phyloP scores from a whole-genome alignment of 2,888 invertebrate genomes.

The Tineola bisselliella region DNA sequence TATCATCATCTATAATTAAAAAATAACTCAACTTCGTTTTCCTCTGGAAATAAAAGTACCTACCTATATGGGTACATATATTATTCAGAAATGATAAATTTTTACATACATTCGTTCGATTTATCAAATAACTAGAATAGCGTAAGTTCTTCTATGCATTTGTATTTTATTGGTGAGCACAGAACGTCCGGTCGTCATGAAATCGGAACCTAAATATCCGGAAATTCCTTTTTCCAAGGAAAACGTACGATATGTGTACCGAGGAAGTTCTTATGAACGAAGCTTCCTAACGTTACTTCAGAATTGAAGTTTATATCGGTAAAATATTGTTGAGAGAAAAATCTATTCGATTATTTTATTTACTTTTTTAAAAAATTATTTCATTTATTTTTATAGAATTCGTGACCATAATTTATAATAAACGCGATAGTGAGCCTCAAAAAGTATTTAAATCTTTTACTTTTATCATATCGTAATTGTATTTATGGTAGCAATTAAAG shows the following conservation, averaged over 20 bases:
- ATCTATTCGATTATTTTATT: not conserved
- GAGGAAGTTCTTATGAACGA: slow-evolving; percentile 8
- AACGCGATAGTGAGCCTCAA: too few relatives aligned
- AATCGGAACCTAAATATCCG: slow-evolving; percentile 13
- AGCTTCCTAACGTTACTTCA: slow-evolving; percentile 1
- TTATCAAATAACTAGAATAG: slow-evolving; percentile 7
- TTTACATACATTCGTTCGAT: not conserved
- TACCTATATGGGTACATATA: too few relatives aligned
- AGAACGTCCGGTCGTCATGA: slow-evolving; percentile 13
- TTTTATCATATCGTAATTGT: too few relatives aligned
- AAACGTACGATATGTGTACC: slow-evolving; percentile 9
- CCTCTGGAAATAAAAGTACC: not conserved
- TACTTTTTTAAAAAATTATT: too few relatives aligned
- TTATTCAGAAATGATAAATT: not conserved
- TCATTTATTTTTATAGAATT: too few relatives aligned
- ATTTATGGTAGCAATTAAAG: too few relatives aligned
- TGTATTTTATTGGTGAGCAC: slow-evolving; percentile 9
- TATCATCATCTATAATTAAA: too few relatives aligned
- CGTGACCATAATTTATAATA: too few relatives aligned
- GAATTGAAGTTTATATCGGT: not conserved
- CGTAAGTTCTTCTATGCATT: slow-evolving; percentile 9
- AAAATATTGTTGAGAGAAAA: not conserved
- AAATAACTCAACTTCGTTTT: not conserved
- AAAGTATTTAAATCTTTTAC: too few relatives aligned
- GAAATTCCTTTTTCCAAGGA: slow-evolving; percentile 11